Conservation (phyloP, 2,888 invertebrate genomes). For the Pseudolycoriella hygida region DNA sequence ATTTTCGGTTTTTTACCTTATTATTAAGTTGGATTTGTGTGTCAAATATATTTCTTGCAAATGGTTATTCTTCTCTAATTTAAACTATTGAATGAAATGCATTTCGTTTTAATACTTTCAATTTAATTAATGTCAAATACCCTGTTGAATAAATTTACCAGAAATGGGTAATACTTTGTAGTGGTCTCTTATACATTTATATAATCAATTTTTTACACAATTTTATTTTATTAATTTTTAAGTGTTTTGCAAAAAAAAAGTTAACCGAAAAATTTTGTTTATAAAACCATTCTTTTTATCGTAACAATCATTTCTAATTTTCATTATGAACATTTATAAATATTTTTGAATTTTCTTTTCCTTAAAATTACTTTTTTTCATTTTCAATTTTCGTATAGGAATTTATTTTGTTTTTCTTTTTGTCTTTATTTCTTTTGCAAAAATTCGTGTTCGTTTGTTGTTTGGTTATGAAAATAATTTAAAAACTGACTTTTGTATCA, state of each 20-base stretch:
- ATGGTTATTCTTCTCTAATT: too few relatives aligned
- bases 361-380: too few relatives aligned
- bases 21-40: too few relatives aligned
- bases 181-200: not conserved
- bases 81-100: too few relatives aligned
- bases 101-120: not conserved
- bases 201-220: not conserved
- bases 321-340: slow-evolving; percentile 1
- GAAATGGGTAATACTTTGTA: slow-evolving; percentile 3
- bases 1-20: too few relatives aligned
- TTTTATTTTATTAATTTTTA: not conserved
- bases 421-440: not conserved
- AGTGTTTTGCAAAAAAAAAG: not conserved
- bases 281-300: not conserved
- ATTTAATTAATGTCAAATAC: slow-evolving; percentile 3
- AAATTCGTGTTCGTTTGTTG: not conserved
- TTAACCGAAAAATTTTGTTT: not conserved
- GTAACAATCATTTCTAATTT: not conserved
- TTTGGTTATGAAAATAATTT: too few relatives aligned
- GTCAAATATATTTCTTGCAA: too few relatives aligned
- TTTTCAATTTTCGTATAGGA: not conserved
- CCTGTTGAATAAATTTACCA: slow-evolving; percentile 2
- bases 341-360: not conserved
- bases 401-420: not conserved
- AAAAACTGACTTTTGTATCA: too few relatives aligned